A percentile compares a stretch with the other conserved stretches of the same genome.
phyloP scores from a whole-genome alignment of 2,113 vertebrate species.

The Zootoca vivipara region DNA sequence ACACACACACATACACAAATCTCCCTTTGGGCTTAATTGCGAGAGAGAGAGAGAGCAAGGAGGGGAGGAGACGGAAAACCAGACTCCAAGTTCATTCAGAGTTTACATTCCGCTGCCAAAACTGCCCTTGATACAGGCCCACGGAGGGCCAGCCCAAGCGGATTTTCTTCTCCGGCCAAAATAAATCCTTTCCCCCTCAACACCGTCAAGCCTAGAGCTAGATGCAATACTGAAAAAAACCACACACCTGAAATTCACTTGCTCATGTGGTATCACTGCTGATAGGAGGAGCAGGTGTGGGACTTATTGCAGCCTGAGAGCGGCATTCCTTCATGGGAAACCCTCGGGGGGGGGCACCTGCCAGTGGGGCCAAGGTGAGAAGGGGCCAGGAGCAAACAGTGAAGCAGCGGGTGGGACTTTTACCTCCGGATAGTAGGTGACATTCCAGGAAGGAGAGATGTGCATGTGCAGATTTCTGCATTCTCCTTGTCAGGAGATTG shows the following conservation, averaged over 20 bases:
- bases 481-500: too few relatives aligned
- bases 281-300: neutral
- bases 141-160: neutral
- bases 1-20: neutral
- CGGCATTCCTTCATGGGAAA: too few relatives aligned
- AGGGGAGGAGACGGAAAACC: neutral
- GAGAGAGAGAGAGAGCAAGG: neutral
- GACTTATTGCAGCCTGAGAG: too few relatives aligned
- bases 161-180: slow-evolving; percentile 2
- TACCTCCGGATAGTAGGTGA: too few relatives aligned
- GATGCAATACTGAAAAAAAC: neutral
- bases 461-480: too few relatives aligned
- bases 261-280: neutral
- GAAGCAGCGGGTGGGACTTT: too few relatives aligned
- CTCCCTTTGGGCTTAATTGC: neutral
- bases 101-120: slow-evolving; percentile 21
- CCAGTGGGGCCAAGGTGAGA: too few relatives aligned
- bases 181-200: neutral
- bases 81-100: slow-evolving; percentile 19
- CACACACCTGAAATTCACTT: neutral
- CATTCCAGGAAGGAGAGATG: too few relatives aligned
- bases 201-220: neutral
- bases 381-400: too few relatives aligned
- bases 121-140: neutral
- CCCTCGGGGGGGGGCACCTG: too few relatives aligned